Conservation (phyloP, 1,140 invertebrate genomes). For the Ceratina japonica region DNA sequence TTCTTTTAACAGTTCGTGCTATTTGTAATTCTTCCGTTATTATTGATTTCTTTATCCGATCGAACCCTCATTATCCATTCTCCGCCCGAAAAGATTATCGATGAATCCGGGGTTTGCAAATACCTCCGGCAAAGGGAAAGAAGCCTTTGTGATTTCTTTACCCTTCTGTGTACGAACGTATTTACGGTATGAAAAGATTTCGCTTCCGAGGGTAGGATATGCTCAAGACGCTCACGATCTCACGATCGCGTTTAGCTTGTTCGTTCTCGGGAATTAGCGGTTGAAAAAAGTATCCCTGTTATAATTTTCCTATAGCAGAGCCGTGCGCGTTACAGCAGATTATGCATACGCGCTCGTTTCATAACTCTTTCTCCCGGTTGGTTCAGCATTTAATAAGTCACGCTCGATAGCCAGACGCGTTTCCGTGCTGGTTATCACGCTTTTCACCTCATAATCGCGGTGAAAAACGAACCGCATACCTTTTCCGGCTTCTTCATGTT, state of each 20-base stretch:
- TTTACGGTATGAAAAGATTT: background rate
- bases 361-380: background rate
- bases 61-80: slow-evolving; percentile 43
- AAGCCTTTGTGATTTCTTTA: background rate
- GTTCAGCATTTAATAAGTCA: background rate
- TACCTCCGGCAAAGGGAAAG: slow-evolving; percentile 40
- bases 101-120: slow-evolving; percentile 57
- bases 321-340: background rate
- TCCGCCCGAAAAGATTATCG: slow-evolving; percentile 55
- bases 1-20: background rate
- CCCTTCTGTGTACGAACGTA: background rate
- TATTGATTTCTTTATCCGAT: slow-evolving; percentile 48
- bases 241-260: background rate
- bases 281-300: too few species aligned
- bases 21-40: slow-evolving; percentile 57
- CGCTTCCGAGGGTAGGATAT: background rate
- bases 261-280: background rate
- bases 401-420: background rate
- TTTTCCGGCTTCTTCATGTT: background rate
- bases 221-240: background rate
- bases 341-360: background rate
- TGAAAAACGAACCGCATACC: background rate
- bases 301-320: background rate
- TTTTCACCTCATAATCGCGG: background rate
- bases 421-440: background rate